Evolutionary conservation across 2,113 vertebrate genomes (phyloP).

Genomic region (Taurulus bubalis): DNA sequence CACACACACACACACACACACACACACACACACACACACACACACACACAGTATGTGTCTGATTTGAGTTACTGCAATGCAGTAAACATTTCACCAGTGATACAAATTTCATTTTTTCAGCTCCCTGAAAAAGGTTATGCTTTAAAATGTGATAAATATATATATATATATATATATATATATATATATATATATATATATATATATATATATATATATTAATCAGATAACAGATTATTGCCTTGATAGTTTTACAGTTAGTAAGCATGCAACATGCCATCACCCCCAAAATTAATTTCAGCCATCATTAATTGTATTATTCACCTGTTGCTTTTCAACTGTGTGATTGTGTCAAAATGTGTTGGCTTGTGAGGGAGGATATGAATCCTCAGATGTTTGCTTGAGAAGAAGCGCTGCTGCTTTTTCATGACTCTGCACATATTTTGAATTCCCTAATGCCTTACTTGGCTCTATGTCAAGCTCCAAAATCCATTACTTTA

Average conservation of each 20-base stretch:
- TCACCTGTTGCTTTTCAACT: neutral
- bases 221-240: too few species aligned
- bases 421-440: neutral
- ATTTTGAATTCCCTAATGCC: neutral
- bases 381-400: too few species aligned
- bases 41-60: too few species aligned
- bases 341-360: neutral
- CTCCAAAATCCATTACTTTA: neutral
- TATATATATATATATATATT: neutral
- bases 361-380: neutral
- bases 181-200: too few species aligned
- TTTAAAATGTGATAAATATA: too few species aligned
- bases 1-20: too few species aligned
- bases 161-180: too few species aligned
- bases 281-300: neutral
- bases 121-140: too few species aligned
- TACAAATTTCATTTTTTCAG: too few species aligned
- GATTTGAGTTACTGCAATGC: too few species aligned
- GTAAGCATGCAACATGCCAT: neutral
- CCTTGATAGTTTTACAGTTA: neutral
- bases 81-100: too few species aligned
- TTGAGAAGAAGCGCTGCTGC: neutral
- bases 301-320: neutral
- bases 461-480: conserved; percentile 3
- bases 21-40: too few species aligned